Conservation (phyloP, 2,113 vertebrate species). For the Regulus satrapa region DNA sequence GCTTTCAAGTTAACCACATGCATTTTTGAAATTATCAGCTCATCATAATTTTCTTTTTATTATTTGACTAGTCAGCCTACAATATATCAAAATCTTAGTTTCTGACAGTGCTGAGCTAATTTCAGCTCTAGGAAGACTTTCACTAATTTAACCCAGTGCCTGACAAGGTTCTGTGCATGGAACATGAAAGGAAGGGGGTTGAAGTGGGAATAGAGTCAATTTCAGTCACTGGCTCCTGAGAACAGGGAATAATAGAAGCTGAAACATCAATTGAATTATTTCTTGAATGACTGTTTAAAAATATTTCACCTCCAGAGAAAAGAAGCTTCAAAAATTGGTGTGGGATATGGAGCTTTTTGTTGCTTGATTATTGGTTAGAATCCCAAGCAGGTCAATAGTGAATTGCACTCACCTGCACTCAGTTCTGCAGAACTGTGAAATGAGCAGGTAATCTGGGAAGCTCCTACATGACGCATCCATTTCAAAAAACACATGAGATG, state of each 20-base stretch:
- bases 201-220: slow-evolving; percentile 18
- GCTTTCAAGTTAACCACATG: not conserved
- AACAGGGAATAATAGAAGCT: not conserved
- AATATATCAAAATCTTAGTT: not conserved
- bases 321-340: slow-evolving; percentile 12
- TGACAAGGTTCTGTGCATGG: not conserved
- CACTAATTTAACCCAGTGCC: not conserved
- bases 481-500: not conserved
- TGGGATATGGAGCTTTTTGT: not conserved
- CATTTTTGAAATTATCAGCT: not conserved
- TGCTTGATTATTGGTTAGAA: not conserved
- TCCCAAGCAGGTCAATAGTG: not conserved
- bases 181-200: not conserved
- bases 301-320: slow-evolving; percentile 4
- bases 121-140: not conserved
- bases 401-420: not conserved
- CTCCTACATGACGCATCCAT: not conserved
- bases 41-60: not conserved
- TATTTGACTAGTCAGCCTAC: not conserved
- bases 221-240: not conserved
- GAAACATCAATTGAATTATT: slow-evolving; percentile 40
- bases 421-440: not conserved
- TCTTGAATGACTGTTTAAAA: slow-evolving; percentile 48
- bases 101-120: not conserved
- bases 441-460: not conserved